Evolutionary conservation across 2,113 vertebrate genomes (phyloP), one percentile per base, ranked within the genome.

Genomic region (Xiphophorus maculatus): DNA sequence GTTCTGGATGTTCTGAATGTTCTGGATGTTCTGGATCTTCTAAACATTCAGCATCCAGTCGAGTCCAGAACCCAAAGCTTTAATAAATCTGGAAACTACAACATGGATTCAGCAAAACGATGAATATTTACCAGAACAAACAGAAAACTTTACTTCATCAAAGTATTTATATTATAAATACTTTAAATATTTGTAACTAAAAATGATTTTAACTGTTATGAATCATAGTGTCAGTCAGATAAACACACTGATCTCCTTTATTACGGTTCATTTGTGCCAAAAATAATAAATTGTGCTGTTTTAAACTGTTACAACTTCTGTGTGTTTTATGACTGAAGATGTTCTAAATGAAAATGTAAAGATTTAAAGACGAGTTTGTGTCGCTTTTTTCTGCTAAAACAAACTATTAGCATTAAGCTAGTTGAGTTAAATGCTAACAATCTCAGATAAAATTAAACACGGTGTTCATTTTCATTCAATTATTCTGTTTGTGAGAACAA

Each of bases 1-100:
- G 40, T 42, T 30, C 30, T 30, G 74, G 74, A 84, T 42, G 40
- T 15, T 32, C 32, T 32, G 90, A 90, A 92, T 92, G 91, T 92
- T 89, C 71, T 71, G 69, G 71, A 83, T 42, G 40, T 92, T 89
- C 72, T 71, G 72, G 67, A 80, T 48, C 17, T 48, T 54, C 3
- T 32, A 8, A 17, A 35, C 64, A 42, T 13, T 66, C 15, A 35
- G 37, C 51, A 7, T 19, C 22, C 22, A 54, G 19, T 19, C 5
- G 22, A 54, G 48, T 54, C 40, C 48, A 25, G 48, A 22, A 58
- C 51, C 17, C 17, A 48, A 19, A 48, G 1, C 1, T 19, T 48
- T 15, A 15, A 17, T 2, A 17, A 6, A 17, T 48, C 44, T 17
- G 17, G 44, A n/a, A 58, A 58, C 3, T 6, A n/a, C 11, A n/a